Percentiles rank a stretch among this genome's conserved stretches.
Conservation (phyloP, 2,888 invertebrate genomes). For the Dryobotodes eremita region DNA sequence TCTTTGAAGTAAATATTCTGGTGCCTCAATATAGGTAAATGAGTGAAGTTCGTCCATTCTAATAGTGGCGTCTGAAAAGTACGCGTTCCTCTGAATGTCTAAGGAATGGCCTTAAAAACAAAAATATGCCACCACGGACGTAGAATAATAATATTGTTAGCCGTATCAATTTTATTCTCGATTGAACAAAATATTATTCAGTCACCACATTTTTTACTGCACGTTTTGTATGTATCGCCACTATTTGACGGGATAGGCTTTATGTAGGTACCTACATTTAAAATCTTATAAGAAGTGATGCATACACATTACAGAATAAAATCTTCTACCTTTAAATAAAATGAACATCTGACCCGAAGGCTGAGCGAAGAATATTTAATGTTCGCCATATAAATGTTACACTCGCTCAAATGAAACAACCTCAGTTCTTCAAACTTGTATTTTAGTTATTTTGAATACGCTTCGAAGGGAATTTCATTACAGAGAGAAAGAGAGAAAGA, state of each 20-base stretch:
- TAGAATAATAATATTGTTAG: slow-evolving; percentile 18
- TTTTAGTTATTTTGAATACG: slow-evolving; percentile 28
- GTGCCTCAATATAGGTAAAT: slow-evolving; percentile 41
- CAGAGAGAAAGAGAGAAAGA: no score
- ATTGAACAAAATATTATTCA: not conserved
- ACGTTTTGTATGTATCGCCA: not conserved
- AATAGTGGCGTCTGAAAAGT: not conserved
- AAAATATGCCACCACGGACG: not conserved
- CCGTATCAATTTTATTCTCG: not conserved
- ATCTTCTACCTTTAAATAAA: no score
- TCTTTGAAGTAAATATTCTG: slow-evolving; percentile 23
- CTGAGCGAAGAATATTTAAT: not conserved
- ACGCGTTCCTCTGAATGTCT: not conserved
- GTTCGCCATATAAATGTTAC: slow-evolving; percentile 9
- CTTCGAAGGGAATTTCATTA: slow-evolving; percentile 18
- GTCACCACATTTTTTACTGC: not conserved
- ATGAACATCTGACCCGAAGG: no score
- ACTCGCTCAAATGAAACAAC: slow-evolving; percentile 26
- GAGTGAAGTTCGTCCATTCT: not conserved
- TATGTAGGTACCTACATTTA: no score
- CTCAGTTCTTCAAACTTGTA: not conserved
- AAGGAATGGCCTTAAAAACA: not conserved
- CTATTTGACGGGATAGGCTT: no score
- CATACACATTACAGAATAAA: no score
- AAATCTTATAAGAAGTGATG: no score